Base-by-base conservation (phyloP, 2,888 invertebrate species). In the Hydropsyche betteni region DNA sequence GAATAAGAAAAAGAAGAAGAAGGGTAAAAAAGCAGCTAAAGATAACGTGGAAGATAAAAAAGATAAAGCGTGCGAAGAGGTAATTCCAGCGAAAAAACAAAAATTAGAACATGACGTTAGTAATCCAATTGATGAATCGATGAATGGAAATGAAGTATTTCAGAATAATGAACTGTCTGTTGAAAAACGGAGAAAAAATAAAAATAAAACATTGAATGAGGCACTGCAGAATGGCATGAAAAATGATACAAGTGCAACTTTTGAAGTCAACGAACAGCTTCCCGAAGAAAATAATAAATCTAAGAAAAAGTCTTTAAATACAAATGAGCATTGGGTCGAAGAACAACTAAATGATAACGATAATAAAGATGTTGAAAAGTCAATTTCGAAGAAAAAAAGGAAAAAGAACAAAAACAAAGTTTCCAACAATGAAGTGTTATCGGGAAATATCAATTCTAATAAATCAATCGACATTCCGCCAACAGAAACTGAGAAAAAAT, bases 1-100 rank as follows among this genome's bases (percentile, higher is more conserved):
- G 79, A 80, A 80, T 68, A 82, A 81, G 75, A 81, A 81, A 74
- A 82, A 81, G 71, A 81, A 80, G 74, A 82, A 81, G 74, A 81
- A 80, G 74, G 81, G 79, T 75, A 80, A 80, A 70, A 55, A 55
- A 36, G 24, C 24, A 64, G 34, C 3, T 10, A 44, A 4, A 44
- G 10, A 8, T 75, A 72, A 79, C 75, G 78, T 74, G 52, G 76
- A 38, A 78, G 75, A 75, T 76, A 75, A 73, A 75, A 79, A 58
- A 69, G 44, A 64, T 78, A 75, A 68, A 76, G 72, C 52, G 24
- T 24, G 24, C 24, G 2, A 24, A 24, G 24, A 24, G 1, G 24
- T 24, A 24, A 24, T 24, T 24, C 64, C 50, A 10, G 44, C 16
- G 52, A 75, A 12, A 36, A 14, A 64, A 12, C 8, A 73, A 74